Evolutionary conservation across 1,140 invertebrate species (phyloP), one percentile per base, ranked within the genome.

Genomic region (Drosophila bocqueti): DNA sequence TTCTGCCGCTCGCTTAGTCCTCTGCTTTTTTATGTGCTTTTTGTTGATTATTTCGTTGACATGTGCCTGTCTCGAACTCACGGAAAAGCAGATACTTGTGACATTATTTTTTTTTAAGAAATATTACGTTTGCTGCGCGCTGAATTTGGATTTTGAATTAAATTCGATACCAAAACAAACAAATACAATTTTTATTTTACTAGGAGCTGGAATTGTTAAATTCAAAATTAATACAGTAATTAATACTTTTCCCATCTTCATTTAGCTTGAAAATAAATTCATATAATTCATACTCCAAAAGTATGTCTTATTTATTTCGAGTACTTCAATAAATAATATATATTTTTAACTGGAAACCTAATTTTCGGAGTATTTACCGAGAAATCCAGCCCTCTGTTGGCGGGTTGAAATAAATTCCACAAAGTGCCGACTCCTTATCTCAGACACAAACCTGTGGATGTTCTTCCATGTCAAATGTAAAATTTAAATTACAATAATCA

Each of bases 21-120:
- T 49, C 43, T 34, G 61, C 42, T 47, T 84, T 71, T 73, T 61
- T 79, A 71, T 81, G 78, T 69, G 81, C 71, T 66, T 84, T 55
- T 84, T 85, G 81, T 85, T 89, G 85, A 89, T 89, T 90, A 89
- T 89, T 89, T 90, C 79, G 85, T 90, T 89, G 85, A 90, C 85
- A 76, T 90, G 85, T 68, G 57, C 49, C 54, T 52, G 54, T 61
- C 69, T 61, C 24, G 13, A 34, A 15, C 38, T 15, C 31, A 18
- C 13, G 6, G 26, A 46, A 49, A 49, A 42, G 40, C 15, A 40
- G 64, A 63, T 34, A 52, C 34, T 57, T 34, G 13, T n/a, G 42
- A 26, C 52, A 62, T 21, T 60, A 40, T 29, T 66, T 46, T 45
- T 45, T 61, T 31, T 6, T 36, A 45, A 64, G 58, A 55, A 79